Conservation (phyloP, 2,113 vertebrate species). For the Recurvirostra avosetta region DNA sequence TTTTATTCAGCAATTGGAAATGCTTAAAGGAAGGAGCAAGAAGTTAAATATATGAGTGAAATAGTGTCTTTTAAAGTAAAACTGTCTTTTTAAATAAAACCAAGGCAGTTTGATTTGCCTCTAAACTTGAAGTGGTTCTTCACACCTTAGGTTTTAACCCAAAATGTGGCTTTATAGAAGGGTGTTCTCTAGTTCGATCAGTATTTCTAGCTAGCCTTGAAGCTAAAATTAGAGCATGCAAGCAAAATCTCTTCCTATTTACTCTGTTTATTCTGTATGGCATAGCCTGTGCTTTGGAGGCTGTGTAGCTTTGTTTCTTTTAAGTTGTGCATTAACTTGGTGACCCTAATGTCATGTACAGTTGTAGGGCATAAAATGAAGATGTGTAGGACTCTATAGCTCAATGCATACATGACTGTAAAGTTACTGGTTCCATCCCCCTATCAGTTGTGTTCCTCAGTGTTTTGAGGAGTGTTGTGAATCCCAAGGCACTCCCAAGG, state of each 20-base stretch:
- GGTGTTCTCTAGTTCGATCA: fast-evolving
- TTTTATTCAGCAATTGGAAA: background rate
- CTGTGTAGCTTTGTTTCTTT: background rate
- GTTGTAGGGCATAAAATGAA: background rate
- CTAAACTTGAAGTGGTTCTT: background rate
- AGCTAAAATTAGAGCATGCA: background rate
- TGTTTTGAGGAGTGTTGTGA: background rate
- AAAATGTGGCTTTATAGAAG: background rate
- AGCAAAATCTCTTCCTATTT: fast-evolving
- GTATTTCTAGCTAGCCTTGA: background rate
- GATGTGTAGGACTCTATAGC: fast-evolving
- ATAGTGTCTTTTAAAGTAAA: background rate
- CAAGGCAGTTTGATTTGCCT: fast-evolving
- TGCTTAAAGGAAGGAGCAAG: background rate
- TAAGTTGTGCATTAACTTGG: background rate
- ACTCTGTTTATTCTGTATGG: fast-evolving
- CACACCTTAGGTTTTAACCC: fast-evolving
- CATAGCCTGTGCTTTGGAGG: fast-evolving
- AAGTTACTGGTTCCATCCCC: fast-evolving
- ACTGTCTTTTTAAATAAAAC: background rate
- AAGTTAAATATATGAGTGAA: background rate
- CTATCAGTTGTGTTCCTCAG: fast-evolving
- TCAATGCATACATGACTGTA: fast-evolving
- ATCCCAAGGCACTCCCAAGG: fast-evolving
- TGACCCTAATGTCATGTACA: background rate